These are phyloP conservation scores for Rhagonycha fulva DNA, from an alignment of 2,888 invertebrate species.

Conservation along the genomic window DNA sequence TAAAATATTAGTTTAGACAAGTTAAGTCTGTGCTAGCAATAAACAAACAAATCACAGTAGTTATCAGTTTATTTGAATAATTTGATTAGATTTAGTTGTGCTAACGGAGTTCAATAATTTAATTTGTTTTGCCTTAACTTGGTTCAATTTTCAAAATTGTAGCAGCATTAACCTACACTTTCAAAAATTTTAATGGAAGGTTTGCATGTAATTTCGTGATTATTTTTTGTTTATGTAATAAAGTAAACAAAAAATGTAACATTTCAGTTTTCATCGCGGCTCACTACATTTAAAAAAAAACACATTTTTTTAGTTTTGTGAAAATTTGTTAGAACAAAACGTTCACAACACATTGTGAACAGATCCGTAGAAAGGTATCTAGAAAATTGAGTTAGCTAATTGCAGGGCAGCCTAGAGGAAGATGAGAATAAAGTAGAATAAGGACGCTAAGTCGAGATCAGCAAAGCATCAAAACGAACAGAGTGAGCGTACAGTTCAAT, in stretches of 20 bases:
- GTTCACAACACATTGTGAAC: constrained; percentile 56
- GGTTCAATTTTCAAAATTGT: no score
- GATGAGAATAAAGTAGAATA: constrained; percentile 17
- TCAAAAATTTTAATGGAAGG: not conserved
- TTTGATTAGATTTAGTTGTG: not conserved
- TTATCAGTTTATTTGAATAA: not conserved
- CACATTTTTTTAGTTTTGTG: not conserved
- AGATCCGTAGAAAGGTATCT: constrained; percentile 55
- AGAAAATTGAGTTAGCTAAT: constrained; percentile 58
- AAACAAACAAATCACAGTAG: not conserved
- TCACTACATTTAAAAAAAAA: not conserved
- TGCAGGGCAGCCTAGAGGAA: constrained; percentile 46
- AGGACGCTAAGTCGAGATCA: constrained; percentile 22
- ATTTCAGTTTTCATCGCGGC: not conserved
- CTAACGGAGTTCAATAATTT: not conserved
- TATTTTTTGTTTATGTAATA: not conserved
- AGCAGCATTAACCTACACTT: no score
- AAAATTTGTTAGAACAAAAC: constrained; percentile 52
- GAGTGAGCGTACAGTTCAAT: constrained; percentile 14
- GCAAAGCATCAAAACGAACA: constrained; percentile 17
- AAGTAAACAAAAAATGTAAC: not conserved
- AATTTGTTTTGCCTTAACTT: not conserved
- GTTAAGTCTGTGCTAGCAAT: not conserved
- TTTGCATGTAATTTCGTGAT: not conserved
- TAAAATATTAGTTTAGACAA: not conserved